Evolutionary conservation across 2,113 vertebrate genomes (phyloP).

Genomic region (Cynopterus brachyotis): DNA sequence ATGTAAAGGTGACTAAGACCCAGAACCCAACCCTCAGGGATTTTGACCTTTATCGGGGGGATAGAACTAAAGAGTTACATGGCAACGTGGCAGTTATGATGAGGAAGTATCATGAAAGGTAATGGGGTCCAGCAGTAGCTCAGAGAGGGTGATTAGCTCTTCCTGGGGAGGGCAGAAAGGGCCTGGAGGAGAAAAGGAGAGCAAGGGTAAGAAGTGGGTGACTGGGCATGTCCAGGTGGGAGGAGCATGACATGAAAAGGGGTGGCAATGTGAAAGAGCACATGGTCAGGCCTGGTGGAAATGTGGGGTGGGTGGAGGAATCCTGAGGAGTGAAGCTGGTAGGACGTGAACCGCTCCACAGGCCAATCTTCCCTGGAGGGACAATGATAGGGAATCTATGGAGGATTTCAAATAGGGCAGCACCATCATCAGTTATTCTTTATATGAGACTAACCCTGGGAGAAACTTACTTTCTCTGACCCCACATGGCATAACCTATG

Average conservation of each 20-base stretch:
- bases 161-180: not conserved
- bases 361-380: not conserved
- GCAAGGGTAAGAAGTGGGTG: no score
- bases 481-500: not conserved
- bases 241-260: not conserved
- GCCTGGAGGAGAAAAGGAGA: not conserved
- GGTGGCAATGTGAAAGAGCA: not conserved
- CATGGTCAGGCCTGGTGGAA: fast-evolving
- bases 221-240: not conserved
- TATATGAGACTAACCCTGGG: not conserved
- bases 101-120: not conserved
- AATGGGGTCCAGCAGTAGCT: not conserved
- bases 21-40: not conserved
- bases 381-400: not conserved
- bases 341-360: not conserved
- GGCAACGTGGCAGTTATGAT: not conserved
- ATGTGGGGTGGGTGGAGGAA: not conserved
- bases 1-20: constrained; percentile 16
- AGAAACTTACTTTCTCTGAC: not conserved
- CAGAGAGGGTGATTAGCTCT: not conserved
- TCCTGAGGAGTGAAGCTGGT: no score
- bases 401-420: not conserved
- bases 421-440: not conserved
- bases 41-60: not conserved
- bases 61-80: constrained; percentile 24